phyloP scores from a whole-genome alignment of 2,113 vertebrate genomes.

The Alouatta palliata region DNA sequence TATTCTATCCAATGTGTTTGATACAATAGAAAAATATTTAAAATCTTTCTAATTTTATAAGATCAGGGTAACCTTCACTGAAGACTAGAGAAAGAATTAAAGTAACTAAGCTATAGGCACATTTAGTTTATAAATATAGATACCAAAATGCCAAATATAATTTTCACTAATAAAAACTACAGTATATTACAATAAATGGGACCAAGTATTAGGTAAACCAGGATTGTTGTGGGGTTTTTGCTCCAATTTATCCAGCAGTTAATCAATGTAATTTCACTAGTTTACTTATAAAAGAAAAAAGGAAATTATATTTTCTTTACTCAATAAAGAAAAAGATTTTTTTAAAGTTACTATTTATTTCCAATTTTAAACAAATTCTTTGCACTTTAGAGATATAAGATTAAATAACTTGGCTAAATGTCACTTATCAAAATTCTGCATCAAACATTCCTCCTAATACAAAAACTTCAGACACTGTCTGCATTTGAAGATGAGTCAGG shows the following conservation, averaged over 20 bases:
- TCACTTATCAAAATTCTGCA: background rate
- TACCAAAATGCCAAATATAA: background rate
- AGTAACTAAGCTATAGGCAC: background rate
- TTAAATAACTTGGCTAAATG: background rate
- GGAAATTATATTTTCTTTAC: background rate
- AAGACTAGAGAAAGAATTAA: background rate
- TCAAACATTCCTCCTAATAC: background rate
- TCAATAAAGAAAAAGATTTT: background rate
- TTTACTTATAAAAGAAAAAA: background rate
- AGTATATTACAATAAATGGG: background rate
- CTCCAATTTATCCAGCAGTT: background rate
- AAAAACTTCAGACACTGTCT: background rate
- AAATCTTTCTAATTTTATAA: background rate
- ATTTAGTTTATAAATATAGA: background rate
- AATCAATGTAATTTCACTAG: background rate
- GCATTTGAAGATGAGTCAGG: background rate
- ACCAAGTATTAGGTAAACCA: background rate
- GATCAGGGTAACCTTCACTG: background rate
- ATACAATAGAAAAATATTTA: too few species aligned
- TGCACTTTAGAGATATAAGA: background rate
- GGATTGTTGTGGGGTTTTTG: background rate
- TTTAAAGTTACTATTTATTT: background rate
- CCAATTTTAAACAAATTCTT: background rate
- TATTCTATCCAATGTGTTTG: background rate
- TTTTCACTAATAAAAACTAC: background rate